A percentile compares a stretch with the other conserved stretches of the same genome.
Evolutionary conservation across 1,140 invertebrate species (phyloP).

Genomic region (Magallana angulata): DNA sequence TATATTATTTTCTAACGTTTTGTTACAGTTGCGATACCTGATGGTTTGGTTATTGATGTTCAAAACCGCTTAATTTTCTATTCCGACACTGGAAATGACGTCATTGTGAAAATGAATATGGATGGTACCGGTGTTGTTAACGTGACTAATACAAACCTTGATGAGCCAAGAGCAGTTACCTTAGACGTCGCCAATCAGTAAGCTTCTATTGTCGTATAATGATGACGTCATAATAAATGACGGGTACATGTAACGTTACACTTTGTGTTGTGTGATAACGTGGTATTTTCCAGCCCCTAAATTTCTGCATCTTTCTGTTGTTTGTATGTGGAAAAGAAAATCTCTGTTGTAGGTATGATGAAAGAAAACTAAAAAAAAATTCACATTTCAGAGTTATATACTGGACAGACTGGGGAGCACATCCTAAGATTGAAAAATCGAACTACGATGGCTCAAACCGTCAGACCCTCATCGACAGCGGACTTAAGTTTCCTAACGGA

Average conservation of each 20-base stretch:
- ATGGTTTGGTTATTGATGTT: constrained; percentile 66
- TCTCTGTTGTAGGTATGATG: no score
- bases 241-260: no score
- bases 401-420: constrained; percentile 80
- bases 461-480: constrained; percentile 80
- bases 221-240: no score
- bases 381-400: constrained; percentile 75
- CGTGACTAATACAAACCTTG: constrained; percentile 57
- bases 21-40: constrained; percentile 54
- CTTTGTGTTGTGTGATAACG: no score
- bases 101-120: constrained; percentile 58
- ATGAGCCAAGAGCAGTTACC: constrained; percentile 63
- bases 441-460: constrained; percentile 79
- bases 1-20: not conserved
- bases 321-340: no score
- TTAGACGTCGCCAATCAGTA: constrained; percentile 62
- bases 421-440: constrained; percentile 78
- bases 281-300: no score
- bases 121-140: constrained; percentile 54
- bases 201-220: not conserved
- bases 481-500: constrained; percentile 83
- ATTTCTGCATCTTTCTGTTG: no score
- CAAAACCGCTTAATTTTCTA: constrained; percentile 59
- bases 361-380: not conserved
- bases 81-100: constrained; percentile 65